phyloP scores from a whole-genome alignment of 2,113 vertebrate genomes.

The Danionella cerebrum region DNA sequence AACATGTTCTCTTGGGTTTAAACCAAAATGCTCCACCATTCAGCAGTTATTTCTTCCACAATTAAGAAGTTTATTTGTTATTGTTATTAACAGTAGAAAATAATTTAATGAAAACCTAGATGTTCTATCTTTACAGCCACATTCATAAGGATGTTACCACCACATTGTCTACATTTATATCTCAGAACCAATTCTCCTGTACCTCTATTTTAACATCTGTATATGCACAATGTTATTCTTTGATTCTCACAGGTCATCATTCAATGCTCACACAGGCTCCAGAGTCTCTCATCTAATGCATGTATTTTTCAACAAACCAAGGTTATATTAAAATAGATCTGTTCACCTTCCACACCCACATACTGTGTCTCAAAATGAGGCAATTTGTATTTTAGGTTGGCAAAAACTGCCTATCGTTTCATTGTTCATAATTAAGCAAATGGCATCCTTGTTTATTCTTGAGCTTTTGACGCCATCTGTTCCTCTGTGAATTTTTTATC shows the following conservation, averaged over 20 bases:
- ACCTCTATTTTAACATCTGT: background rate
- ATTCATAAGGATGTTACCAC: too few relatives aligned
- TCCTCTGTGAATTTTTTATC: background rate
- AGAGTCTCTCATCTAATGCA: background rate
- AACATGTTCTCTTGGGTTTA: too few relatives aligned
- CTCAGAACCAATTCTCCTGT: background rate
- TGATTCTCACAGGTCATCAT: background rate
- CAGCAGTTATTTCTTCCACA: too few relatives aligned
- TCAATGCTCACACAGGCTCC: background rate
- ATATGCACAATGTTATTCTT: background rate
- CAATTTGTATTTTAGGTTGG: constrained; percentile 4
- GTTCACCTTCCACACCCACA: background rate
- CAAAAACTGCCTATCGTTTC: constrained; percentile 6
- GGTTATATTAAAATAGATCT: constrained; percentile 15
- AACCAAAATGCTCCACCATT: too few relatives aligned
- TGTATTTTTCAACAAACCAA: background rate
- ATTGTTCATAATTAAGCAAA: background rate
- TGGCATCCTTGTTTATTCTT: background rate
- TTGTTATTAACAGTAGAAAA: too few relatives aligned
- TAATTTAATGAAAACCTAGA: too few relatives aligned
- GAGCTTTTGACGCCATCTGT: background rate
- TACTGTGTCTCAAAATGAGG: background rate
- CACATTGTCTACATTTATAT: too few relatives aligned
- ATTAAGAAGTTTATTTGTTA: too few relatives aligned
- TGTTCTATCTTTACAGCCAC: too few relatives aligned